Conservation (phyloP, 2,888 invertebrate genomes). For the Rhodophaea formosa region DNA sequence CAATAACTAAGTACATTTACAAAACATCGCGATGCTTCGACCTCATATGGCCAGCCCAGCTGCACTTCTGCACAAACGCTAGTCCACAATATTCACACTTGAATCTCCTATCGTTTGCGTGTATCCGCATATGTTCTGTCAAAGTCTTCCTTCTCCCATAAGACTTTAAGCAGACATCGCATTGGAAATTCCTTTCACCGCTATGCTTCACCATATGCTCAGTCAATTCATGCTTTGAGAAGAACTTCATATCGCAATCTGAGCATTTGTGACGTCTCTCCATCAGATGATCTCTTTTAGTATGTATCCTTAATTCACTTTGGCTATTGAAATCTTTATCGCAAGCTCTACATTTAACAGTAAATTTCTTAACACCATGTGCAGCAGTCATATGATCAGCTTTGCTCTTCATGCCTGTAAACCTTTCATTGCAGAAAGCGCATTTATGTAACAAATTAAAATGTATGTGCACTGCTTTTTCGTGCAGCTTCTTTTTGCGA, state of each 20-base stretch:
- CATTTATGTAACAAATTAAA: slow-evolving; percentile 36
- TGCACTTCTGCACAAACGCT: slow-evolving; percentile 44
- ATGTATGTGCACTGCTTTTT: slow-evolving; percentile 44
- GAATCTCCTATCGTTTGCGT: slow-evolving; percentile 40
- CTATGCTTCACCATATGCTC: slow-evolving; percentile 46
- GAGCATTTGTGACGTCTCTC: slow-evolving; percentile 52
- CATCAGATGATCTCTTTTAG: slow-evolving; percentile 55
- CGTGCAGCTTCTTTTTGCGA: slow-evolving; percentile 54
- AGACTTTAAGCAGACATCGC: slow-evolving; percentile 46
- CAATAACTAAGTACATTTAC: slow-evolving; percentile 7
- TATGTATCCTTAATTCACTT: slow-evolving; percentile 47
- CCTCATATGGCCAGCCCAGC: slow-evolving; percentile 39
- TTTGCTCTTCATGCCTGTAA: slow-evolving; percentile 36
- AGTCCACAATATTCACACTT: slow-evolving; percentile 41
- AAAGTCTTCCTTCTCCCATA: slow-evolving; percentile 43
- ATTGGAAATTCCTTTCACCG: slow-evolving; percentile 42
- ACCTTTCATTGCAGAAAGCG: slow-evolving; percentile 39
- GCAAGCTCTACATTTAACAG: slow-evolving; percentile 52
- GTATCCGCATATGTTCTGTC: slow-evolving; percentile 49
- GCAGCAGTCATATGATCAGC: slow-evolving; percentile 37
- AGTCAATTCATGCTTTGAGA: slow-evolving; percentile 41
- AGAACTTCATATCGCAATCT: slow-evolving; percentile 53
- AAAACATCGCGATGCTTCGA: slow-evolving; percentile 36
- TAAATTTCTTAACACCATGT: slow-evolving; percentile 32
- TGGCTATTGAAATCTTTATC: slow-evolving; percentile 46